Evolutionary conservation across 64 coral and sea anemone genomes (phyloP).

Genomic region (Pocillopora damicornis): DNA sequence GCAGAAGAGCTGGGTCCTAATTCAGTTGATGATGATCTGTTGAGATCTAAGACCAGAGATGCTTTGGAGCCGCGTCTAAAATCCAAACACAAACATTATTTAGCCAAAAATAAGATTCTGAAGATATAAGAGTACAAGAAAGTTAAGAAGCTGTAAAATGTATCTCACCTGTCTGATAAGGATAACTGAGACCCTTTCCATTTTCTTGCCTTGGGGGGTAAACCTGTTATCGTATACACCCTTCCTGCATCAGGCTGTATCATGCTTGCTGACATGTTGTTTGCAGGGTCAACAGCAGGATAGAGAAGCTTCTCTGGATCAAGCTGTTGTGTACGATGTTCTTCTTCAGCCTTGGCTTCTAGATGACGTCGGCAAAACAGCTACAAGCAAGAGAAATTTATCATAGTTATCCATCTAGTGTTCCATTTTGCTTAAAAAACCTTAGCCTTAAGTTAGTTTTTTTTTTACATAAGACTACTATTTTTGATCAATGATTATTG

Average conservation of each 20-base stretch:
- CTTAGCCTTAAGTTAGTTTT: no score
- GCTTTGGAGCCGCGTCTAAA: slow-evolving; percentile 88
- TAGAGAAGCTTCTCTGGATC: slow-evolving; percentile 79
- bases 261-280: slow-evolving; percentile 80
- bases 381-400: slow-evolving; percentile 1
- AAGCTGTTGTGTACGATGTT: slow-evolving; percentile 36
- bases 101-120: no score
- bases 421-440: no score
- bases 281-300: slow-evolving; percentile 64
- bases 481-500: no score
- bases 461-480: no score
- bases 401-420: neutral
- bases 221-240: slow-evolving; percentile 62
- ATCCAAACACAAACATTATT: neutral
- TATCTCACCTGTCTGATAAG: slow-evolving; percentile 67
- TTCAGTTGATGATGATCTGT: slow-evolving; percentile 59
- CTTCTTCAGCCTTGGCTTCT: slow-evolving; percentile 57
- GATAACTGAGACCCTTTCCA: slow-evolving; percentile 84
- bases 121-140: neutral
- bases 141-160: neutral
- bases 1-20: slow-evolving; percentile 46
- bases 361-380: slow-evolving; percentile 73
- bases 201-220: slow-evolving; percentile 67
- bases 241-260: slow-evolving; percentile 76
- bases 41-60: slow-evolving; percentile 65